Conservation (phyloP, 2,888 invertebrate species). For the Clostera curtula region DNA sequence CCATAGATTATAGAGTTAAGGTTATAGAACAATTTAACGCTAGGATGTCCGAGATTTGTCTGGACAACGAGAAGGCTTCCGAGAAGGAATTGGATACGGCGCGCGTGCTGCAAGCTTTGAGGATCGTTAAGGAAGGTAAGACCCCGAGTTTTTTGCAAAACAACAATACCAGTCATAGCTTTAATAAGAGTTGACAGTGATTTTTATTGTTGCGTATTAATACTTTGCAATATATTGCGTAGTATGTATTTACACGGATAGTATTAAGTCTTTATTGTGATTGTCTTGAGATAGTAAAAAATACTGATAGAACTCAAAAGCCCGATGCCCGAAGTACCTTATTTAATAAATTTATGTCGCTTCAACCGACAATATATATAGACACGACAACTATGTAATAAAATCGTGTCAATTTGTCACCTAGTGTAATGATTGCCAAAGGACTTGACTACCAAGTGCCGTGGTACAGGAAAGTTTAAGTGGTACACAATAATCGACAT, state of each 20-base stretch:
- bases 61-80: constrained; percentile 91
- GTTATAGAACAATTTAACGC: constrained; percentile 91
- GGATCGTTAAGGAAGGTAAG: constrained; percentile 83
- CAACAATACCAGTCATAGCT: constrained; percentile 63
- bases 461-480: too few species aligned
- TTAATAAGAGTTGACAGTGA: constrained; percentile 60
- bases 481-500: too few species aligned
- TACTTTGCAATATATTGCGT: not conserved
- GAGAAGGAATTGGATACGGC: constrained; percentile 94
- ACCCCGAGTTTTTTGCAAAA: constrained; percentile 73
- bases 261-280: too few species aligned
- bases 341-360: too few species aligned
- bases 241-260: not conserved
- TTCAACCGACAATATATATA: too few species aligned
- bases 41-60: constrained; percentile 86
- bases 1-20: constrained; percentile 92
- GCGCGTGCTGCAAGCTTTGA: constrained; percentile 90
- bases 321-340: too few species aligned
- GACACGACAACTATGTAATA: too few species aligned
- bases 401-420: too few species aligned
- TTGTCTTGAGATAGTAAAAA: too few species aligned
- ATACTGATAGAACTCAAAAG: too few species aligned
- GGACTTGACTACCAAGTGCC: too few species aligned
- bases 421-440: too few species aligned
- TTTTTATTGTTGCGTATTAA: constrained; percentile 3